Base-by-base conservation (phyloP, 2,888 invertebrate species). In the Trichopoda pennipes region DNA sequence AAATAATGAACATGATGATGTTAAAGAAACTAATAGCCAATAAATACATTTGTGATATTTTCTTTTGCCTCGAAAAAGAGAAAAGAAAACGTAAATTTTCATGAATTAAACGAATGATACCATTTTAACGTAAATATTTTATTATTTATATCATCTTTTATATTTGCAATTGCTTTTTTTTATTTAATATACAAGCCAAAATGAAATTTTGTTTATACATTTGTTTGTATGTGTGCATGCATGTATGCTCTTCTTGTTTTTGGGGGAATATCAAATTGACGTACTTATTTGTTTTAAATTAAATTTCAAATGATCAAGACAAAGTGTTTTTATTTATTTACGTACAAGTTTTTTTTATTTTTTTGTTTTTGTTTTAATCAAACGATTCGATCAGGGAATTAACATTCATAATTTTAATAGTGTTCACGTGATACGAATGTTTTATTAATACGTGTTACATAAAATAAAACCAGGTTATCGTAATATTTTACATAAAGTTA, bases 31-130 rank as follows among this genome's bases (percentile, higher is more conserved):
- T 1, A 28, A 16, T 42, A 23, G 51, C 53, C 3, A 3, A 23
- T 42, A 28, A 38, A 19, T 53, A 44, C 28, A 51, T 53, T 44
- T 63, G 53, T 63, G 73, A 51, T 61, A 42, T 61, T 55, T 28
- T 53, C 23, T 47, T 49, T 66, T 58, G 64, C 23, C 10, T 66
- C 19, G 58, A 28, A 19, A 16, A 21, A 55, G 63, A 64, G 56
- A 64, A 38, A 47, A 17, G 68, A 44, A 49, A 56, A 77, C 68
- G 76, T 81, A 73, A 68, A 77, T 77, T 73, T 81, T 81, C 81
- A 81, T 81, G 81, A 81, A 81, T 81, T 69, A 81, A 81, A 68
- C 61, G 81, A 77, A 73, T 81, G 81, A 81, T 81, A 68, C 35
- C 19, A 42, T 70, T 78, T 64, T n/a, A 78, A 78, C 64, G 77